Percentiles rank a stretch among this genome's conserved stretches.
Evolutionary conservation across 2,888 invertebrate species (phyloP).

Genomic region (Laspeyria flexula): DNA sequence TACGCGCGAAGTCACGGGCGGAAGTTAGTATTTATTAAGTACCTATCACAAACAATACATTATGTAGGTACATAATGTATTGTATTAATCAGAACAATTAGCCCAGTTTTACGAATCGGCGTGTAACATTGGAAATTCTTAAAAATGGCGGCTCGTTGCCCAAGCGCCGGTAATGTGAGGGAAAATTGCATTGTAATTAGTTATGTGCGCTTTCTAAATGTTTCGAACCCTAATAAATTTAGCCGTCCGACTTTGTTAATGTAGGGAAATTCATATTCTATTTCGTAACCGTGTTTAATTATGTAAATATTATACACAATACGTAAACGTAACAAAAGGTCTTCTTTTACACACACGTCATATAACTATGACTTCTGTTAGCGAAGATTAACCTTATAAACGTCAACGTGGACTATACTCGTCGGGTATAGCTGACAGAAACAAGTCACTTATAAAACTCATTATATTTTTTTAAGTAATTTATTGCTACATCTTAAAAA

Average conservation of each 20-base stretch:
- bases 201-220: slow-evolving; percentile 66
- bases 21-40: no score
- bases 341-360: no score
- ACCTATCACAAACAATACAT: not conserved
- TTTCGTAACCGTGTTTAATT: slow-evolving; percentile 17
- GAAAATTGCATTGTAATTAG: slow-evolving; percentile 62
- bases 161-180: slow-evolving; percentile 53
- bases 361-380: no score
- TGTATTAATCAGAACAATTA: slow-evolving; percentile 38
- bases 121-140: slow-evolving; percentile 43
- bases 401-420: no score
- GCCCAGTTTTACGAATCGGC: slow-evolving; percentile 35
- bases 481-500: no score
- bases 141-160: slow-evolving; percentile 45
- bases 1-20: no score
- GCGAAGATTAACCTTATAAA: no score
- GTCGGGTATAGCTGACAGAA: no score
- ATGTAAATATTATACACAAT: slow-evolving; percentile 1
- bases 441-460: no score
- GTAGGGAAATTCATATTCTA: slow-evolving; percentile 27
- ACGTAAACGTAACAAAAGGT: no score
- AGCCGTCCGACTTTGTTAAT: slow-evolving; percentile 23
- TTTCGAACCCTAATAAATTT: slow-evolving; percentile 51
- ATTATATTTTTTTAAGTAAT: no score
- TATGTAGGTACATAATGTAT: no score